Percentiles rank a stretch among this genome's conserved stretches.
Conservation (phyloP, 2,888 invertebrate genomes). For the Caenorhabditis sp. region DNA sequence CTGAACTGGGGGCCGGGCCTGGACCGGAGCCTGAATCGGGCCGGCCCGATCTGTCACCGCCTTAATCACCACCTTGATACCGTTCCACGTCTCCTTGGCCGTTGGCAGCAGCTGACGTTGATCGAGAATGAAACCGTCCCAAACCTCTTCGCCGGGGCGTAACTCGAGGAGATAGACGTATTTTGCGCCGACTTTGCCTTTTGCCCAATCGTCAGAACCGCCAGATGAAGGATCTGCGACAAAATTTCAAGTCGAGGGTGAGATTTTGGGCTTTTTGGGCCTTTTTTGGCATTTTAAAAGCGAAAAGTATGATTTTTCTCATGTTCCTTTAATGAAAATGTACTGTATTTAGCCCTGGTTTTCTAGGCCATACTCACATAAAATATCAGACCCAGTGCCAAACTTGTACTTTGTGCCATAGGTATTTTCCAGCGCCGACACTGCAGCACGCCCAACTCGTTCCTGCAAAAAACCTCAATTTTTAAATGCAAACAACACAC, state of each 20-base stretch:
- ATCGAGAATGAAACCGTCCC: constrained; percentile 70
- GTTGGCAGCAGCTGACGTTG: constrained; percentile 68
- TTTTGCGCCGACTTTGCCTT: constrained; percentile 66
- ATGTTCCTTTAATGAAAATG: too few species aligned
- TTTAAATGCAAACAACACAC: not conserved
- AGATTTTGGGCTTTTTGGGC: not conserved
- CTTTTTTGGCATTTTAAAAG: too few species aligned
- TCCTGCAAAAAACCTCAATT: constrained; percentile 51
- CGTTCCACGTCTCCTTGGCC: constrained; percentile 69
- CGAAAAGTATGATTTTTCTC: too few species aligned
- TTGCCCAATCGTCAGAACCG: constrained; percentile 71
- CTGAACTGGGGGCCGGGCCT: not conserved
- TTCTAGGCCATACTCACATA: constrained; percentile 58
- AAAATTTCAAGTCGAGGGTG: too few species aligned
- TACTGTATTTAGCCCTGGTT: too few species aligned
- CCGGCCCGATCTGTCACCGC: constrained; percentile 51
- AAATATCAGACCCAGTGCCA: constrained; percentile 70
- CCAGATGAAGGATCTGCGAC: constrained; percentile 70
- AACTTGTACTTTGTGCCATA: constrained; percentile 69
- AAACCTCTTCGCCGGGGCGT: constrained; percentile 70
- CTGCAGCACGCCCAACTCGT: constrained; percentile 61
- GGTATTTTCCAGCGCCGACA: constrained; percentile 62
- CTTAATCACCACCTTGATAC: constrained; percentile 67
- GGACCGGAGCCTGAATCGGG: not conserved
- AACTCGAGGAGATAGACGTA: constrained; percentile 70